Evolutionary conservation across 2,797 vertebrate species (phyloP).

Genomic region (Adelosebastes latens): DNA sequence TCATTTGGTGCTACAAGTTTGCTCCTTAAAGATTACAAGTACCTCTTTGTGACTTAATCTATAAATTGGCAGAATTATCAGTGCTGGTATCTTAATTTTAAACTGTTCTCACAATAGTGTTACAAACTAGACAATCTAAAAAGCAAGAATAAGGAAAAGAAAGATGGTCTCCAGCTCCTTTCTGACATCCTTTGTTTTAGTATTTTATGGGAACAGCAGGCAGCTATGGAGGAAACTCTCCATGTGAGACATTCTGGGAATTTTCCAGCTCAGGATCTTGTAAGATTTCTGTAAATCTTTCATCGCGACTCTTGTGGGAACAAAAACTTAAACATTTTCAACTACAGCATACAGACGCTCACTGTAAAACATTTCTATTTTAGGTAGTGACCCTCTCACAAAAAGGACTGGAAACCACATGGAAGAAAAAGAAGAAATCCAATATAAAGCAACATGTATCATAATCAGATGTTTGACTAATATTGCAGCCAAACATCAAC

Average conservation of each 20-base stretch:
- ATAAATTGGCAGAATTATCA: background rate
- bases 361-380: background rate
- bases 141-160: background rate
- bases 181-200: background rate
- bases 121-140: background rate
- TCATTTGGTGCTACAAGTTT: background rate
- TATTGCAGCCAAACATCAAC: background rate
- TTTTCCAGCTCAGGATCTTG: constrained; percentile 1
- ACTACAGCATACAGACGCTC: background rate
- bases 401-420: background rate
- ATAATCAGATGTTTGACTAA: background rate
- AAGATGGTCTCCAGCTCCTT: background rate
- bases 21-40: background rate
- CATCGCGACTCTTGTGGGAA: background rate
- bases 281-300: constrained; percentile 4
- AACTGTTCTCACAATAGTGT: background rate
- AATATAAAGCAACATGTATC: background rate
- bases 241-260: constrained; percentile 1
- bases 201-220: background rate
- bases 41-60: background rate
- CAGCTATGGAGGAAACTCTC: background rate
- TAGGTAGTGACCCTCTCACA: background rate
- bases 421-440: background rate
- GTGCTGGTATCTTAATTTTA: background rate
- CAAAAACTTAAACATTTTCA: background rate